Evolutionary conservation across 2,888 invertebrate genomes (phyloP).

Genomic region (Phrixothrix hirtus): DNA sequence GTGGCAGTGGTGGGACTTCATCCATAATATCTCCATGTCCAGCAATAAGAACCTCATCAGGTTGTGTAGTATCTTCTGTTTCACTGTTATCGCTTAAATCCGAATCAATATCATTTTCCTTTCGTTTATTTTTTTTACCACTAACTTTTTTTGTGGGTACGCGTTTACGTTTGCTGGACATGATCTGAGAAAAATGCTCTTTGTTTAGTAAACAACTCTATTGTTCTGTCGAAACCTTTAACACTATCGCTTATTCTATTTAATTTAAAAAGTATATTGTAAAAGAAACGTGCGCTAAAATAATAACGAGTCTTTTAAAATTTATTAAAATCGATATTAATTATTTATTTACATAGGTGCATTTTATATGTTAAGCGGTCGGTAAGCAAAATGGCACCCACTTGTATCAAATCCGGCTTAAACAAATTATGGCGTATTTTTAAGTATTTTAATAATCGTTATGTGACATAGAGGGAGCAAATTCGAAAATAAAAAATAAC

Average conservation of each 20-base stretch:
- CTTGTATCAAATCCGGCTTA: conserved; percentile 39
- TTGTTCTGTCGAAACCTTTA: background rate
- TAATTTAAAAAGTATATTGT: too few species aligned
- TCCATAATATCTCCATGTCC: conserved; percentile 61
- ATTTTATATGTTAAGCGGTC: conserved; percentile 12
- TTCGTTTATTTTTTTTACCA: conserved; percentile 49
- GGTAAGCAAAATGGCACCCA: conserved; percentile 47
- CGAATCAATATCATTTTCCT: conserved; percentile 55
- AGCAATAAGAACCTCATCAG: conserved; percentile 61
- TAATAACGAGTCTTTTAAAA: background rate
- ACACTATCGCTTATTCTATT: conserved; percentile 3
- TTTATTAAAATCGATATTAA: background rate
- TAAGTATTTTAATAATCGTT: conserved; percentile 46
- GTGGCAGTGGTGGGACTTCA: conserved; percentile 67
- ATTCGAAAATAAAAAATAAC: conserved; percentile 13
- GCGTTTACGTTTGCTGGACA: conserved; percentile 53
- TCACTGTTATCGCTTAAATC: conserved; percentile 54
- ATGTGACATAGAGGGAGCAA: conserved; percentile 36
- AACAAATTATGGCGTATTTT: conserved; percentile 39
- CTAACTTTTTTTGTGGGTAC: conserved; percentile 48
- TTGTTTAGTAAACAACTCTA: conserved; percentile 10
- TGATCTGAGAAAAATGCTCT: conserved; percentile 19
- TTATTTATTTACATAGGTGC: conserved; percentile 1
- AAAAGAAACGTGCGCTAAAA: background rate
- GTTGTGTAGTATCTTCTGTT: conserved; percentile 52